A percentile compares a stretch with the other conserved stretches of the same genome.
Evolutionary conservation across 2,113 vertebrate species (phyloP).

Genomic region (Amphiprion ocellaris): DNA sequence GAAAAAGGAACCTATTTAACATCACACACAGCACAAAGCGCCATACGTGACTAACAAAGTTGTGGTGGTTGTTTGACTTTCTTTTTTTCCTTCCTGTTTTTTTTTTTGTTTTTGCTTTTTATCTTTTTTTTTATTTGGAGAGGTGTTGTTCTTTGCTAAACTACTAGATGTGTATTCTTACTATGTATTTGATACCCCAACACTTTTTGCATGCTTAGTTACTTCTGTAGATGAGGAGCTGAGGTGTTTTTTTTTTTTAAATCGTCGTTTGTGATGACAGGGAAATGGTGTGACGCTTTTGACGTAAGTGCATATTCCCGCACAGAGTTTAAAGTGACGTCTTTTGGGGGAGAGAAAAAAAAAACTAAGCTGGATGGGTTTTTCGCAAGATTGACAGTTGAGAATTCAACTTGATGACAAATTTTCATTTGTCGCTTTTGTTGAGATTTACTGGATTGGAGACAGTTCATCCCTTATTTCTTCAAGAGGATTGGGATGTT

Average conservation of each 20-base stretch:
- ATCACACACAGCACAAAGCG: conserved; percentile 73
- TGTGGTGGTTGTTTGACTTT: conserved; percentile 67
- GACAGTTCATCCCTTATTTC: conserved; percentile 51
- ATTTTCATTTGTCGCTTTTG: conserved; percentile 50
- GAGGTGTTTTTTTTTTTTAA: conserved; percentile 63
- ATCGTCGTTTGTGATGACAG: conserved; percentile 63
- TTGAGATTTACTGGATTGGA: conserved; percentile 30
- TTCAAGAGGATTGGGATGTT: conserved; percentile 45
- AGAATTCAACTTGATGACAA: conserved; percentile 30
- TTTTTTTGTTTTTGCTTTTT: conserved; percentile 9
- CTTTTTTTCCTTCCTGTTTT: conserved; percentile 3
- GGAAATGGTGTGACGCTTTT: conserved; percentile 60
- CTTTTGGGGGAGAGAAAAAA: not conserved
- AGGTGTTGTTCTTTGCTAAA: conserved; percentile 77
- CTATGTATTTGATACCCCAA: conserved; percentile 83
- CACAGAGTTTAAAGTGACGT: conserved; percentile 43
- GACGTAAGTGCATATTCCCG: conserved; percentile 50
- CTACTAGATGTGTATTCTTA: conserved; percentile 83
- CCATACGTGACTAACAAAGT: conserved; percentile 77
- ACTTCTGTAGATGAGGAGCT: conserved; percentile 72
- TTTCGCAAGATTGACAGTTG: conserved; percentile 39
- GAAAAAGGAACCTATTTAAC: conserved; percentile 70
- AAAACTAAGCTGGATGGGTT: conserved; percentile 6
- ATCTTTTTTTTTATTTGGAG: conserved; percentile 62
- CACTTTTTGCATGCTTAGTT: conserved; percentile 84